Evolutionary conservation across 2,113 vertebrate genomes (phyloP).

Genomic region (Siphamia tubifer): DNA sequence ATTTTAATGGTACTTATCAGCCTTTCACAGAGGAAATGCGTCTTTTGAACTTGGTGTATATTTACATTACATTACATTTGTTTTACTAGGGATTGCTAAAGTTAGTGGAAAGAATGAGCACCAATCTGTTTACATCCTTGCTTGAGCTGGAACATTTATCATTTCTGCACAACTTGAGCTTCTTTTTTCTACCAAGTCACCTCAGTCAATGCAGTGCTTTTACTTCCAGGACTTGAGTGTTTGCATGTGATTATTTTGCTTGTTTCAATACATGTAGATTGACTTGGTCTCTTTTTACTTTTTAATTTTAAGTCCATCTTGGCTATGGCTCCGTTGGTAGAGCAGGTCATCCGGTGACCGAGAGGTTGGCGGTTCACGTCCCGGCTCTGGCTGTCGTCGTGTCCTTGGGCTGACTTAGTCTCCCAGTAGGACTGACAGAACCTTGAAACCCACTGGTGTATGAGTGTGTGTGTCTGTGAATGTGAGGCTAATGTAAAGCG

Average conservation of each 20-base stretch:
- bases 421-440: no score
- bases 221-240: not conserved
- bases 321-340: no score
- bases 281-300: not conserved
- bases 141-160: constrained; percentile 42
- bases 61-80: constrained; percentile 52
- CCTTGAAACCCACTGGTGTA: no score
- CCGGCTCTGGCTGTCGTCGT: no score
- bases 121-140: constrained; percentile 54
- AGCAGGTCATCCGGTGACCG: no score
- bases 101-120: constrained; percentile 69
- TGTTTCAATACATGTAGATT: constrained; percentile 1
- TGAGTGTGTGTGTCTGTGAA: no score
- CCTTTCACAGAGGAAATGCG: constrained; percentile 23
- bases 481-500: no score
- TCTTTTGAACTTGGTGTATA: constrained; percentile 47
- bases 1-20: constrained; percentile 16
- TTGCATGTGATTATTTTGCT: constrained; percentile 5
- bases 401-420: no score
- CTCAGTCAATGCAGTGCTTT: not conserved
- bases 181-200: constrained; percentile 13
- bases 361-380: no score
- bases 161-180: constrained; percentile 24
- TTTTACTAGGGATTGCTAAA: constrained; percentile 46
- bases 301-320: no score